phyloP scores from a whole-genome alignment of 1,140 invertebrate species.

The Bombus superbus region DNA sequence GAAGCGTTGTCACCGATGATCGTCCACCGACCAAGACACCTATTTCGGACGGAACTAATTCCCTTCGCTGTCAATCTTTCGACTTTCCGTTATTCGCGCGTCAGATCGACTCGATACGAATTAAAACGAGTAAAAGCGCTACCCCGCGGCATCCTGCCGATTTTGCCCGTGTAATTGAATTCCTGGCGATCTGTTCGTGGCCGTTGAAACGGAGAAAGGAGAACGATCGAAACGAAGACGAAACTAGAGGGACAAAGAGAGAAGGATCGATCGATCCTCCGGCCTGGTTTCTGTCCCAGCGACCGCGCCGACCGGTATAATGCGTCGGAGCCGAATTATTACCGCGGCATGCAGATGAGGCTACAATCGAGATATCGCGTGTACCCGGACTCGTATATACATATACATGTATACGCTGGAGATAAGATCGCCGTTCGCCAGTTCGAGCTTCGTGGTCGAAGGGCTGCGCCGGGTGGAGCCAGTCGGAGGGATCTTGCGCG shows the following conservation, averaged over 20 bases:
- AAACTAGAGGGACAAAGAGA: constrained; percentile 43
- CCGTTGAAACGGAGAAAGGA: constrained; percentile 10
- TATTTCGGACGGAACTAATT: neutral
- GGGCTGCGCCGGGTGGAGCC: neutral
- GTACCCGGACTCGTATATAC: constrained; percentile 55
- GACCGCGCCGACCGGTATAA: constrained; percentile 59
- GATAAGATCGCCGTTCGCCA: constrained; percentile 64
- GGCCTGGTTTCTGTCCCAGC: constrained; percentile 64
- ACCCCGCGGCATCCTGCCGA: constrained; percentile 31
- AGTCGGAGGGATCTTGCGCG: neutral
- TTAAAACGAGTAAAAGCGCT: constrained; percentile 49
- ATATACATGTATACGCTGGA: constrained; percentile 39
- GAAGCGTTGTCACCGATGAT: neutral
- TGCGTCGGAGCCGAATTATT: constrained; percentile 69
- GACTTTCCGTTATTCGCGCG: constrained; percentile 39
- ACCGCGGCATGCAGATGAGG: constrained; percentile 69
- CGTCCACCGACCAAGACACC: neutral
- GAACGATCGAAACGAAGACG: constrained; percentile 5
- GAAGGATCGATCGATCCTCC: constrained; percentile 61
- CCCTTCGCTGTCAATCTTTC: neutral
- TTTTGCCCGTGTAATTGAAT: constrained; percentile 64
- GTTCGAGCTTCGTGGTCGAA: constrained; percentile 49
- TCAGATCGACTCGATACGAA: constrained; percentile 48
- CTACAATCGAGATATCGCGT: constrained; percentile 71
- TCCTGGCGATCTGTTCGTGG: constrained; percentile 37